Conservation (phyloP, 2,888 invertebrate genomes). For the Atrina japonica region DNA sequence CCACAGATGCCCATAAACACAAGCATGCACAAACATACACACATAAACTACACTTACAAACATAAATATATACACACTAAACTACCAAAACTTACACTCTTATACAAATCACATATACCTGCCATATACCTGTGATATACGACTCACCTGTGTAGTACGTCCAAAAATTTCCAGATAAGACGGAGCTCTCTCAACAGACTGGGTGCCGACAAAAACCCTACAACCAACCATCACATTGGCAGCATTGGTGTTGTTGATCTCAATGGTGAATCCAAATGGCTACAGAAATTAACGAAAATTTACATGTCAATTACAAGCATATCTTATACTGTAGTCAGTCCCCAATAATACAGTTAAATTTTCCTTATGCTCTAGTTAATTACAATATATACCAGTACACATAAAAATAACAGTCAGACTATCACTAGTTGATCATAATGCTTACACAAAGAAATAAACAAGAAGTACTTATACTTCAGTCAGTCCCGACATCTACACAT, state of each 20-base stretch:
- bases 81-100: too few relatives aligned
- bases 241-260: constrained; percentile 92
- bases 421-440: too few relatives aligned
- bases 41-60: neutral
- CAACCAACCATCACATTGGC: constrained; percentile 92
- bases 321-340: neutral
- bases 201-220: constrained; percentile 91
- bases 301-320: neutral
- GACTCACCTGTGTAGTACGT: constrained; percentile 66
- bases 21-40: too few relatives aligned
- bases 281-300: constrained; percentile 49
- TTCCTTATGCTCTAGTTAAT: too few relatives aligned
- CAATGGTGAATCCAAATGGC: constrained; percentile 92
- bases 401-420: too few relatives aligned
- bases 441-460: too few relatives aligned
- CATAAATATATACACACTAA: neutral
- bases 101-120: too few relatives aligned
- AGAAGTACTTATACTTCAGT: too few relatives aligned
- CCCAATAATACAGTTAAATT: neutral
- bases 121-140: too few relatives aligned
- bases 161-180: constrained; percentile 82
- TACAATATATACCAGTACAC: too few relatives aligned
- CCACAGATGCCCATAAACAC: too few relatives aligned
- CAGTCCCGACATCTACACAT: too few relatives aligned
- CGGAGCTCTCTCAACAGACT: constrained; percentile 90